Conservation (phyloP, 2,797 vertebrate species). For the Sebastes aleutianus region DNA sequence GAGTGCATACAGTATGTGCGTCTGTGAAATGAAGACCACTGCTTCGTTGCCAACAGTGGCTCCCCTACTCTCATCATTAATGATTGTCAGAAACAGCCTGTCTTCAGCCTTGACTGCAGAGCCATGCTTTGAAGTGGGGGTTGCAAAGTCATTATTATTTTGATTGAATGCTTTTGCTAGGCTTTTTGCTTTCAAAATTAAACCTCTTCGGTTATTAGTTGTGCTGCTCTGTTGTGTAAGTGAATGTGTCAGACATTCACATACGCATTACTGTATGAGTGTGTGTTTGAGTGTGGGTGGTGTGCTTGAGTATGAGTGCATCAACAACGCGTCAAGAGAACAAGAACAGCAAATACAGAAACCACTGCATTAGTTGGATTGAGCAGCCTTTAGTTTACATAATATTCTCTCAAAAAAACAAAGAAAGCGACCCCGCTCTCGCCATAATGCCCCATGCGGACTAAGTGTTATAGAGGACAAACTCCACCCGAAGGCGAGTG, state of each 20-base stretch:
- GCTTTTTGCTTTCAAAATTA: constrained; percentile 24
- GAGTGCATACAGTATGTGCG: not conserved
- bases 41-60: not conserved
- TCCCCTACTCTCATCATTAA: constrained; percentile 14
- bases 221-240: not conserved
- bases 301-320: not conserved
- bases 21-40: constrained; percentile 8
- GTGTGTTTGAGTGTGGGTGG: constrained; percentile 8
- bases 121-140: constrained; percentile 21
- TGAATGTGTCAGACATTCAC: not conserved
- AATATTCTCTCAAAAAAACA: not conserved
- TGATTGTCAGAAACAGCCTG: constrained; percentile 20
- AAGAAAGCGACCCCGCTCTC: not conserved
- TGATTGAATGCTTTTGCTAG: constrained; percentile 3
- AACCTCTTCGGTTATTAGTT: constrained; percentile 18
- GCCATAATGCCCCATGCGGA: not conserved
- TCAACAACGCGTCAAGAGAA: constrained; percentile 9
- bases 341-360: constrained; percentile 7
- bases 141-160: constrained; percentile 4
- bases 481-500: not conserved
- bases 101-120: constrained; percentile 19
- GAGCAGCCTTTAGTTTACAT: constrained; percentile 2
- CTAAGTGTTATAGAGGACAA: not conserved
- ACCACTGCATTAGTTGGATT: not conserved
- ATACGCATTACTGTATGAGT: not conserved